phyloP scores from a whole-genome alignment of 2,888 invertebrate species.

The Muscina levida region DNA sequence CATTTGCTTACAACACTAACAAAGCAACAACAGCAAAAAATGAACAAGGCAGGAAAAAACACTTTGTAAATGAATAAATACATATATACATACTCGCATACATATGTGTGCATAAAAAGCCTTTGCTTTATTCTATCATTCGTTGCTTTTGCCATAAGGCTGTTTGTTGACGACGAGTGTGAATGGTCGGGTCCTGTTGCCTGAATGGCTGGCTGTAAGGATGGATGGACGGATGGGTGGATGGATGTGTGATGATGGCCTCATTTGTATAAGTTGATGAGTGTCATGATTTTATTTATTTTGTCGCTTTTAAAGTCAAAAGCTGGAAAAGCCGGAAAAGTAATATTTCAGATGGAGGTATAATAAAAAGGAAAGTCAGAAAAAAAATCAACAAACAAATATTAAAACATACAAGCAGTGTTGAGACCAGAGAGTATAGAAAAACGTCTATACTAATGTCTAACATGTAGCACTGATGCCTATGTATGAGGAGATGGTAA shows the following conservation, averaged over 20 bases:
- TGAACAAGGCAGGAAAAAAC: constrained; percentile 18
- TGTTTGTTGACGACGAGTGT: too few species aligned
- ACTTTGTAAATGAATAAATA: constrained; percentile 30
- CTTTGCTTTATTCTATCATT: too few species aligned
- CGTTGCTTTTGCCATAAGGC: too few species aligned
- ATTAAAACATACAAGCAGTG: background rate
- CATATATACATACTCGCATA: too few species aligned
- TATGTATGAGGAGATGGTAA: too few species aligned
- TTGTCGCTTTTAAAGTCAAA: constrained; percentile 66
- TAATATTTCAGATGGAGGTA: background rate
- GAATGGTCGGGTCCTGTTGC: too few species aligned
- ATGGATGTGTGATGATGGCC: constrained; percentile 43
- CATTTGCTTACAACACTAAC: too few species aligned
- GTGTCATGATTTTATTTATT: constrained; percentile 70
- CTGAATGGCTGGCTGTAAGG: background rate
- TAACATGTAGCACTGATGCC: too few species aligned
- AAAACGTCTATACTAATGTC: too few species aligned
- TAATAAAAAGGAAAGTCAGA: background rate
- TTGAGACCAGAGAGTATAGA: too few species aligned
- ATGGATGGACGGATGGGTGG: background rate
- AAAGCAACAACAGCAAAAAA: background rate
- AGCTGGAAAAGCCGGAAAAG: constrained; percentile 26
- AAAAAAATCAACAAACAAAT: constrained; percentile 15
- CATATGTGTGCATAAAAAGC: too few species aligned
- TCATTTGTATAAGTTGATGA: constrained; percentile 58